Evolutionary conservation across 2,113 vertebrate species (phyloP), one percentile per base, ranked within the genome.

Genomic region (Ceratotherium simum): DNA sequence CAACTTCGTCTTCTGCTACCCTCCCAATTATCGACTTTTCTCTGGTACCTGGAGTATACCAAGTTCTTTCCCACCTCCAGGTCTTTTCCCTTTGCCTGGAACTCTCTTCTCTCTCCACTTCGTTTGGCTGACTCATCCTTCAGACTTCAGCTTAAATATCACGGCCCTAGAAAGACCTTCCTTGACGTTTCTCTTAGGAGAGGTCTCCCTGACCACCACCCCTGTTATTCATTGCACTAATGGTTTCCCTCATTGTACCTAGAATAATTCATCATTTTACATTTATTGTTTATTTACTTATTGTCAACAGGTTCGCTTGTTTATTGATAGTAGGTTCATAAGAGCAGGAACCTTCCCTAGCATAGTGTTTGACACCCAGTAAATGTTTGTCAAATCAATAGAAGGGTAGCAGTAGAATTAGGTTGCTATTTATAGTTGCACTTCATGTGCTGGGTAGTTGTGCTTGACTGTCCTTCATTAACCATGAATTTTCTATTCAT

Each of bases 401-500:
- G 75, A 16, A 29, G 20, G n/a, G 64, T 17, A 69, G 8, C 23
- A 67, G 27, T 78, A 93, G 39, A 79, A 64, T 82, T 33, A 73
- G 33, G 36, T 51, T 87, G 21, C n/a, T 73, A 13, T 51, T 91
- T 58, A 86, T 39, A 69, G 48, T 64, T 60, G 72, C n/a, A 51
- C 69, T 83, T 96, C 42, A 82, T 54, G 36, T 79, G 56, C 62
- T 48, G 4, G 64, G 14, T 67, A 27, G n/a, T 42, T 82, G 51
- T 73, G 21, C 48, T 42, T 46, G 13, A 93, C 11, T 85, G 6
- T 20, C 56, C 33, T 86, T 81, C 31, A 70, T 92, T 67, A 95
- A 48, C 31, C 16, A 64, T 72, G 79, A 70, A 89, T 79, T 91
- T 93, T 62, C 18, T 84, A 56, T 85, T 95, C 16, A 54, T 92